phyloP scores from a whole-genome alignment of 2,888 invertebrate species.

The Hypomecis atomaria region DNA sequence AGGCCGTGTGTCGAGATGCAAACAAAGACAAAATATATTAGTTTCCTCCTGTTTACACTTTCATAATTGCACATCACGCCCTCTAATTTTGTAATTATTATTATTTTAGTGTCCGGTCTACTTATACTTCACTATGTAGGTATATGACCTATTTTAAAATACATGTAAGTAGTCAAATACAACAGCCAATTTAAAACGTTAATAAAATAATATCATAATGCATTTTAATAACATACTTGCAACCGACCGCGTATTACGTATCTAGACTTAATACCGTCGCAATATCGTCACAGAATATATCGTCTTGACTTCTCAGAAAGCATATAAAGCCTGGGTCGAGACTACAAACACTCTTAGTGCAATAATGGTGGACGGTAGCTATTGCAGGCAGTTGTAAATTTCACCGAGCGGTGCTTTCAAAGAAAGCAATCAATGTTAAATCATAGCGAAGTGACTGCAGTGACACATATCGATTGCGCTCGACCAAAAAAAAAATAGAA shows the following conservation, averaged over 20 bases:
- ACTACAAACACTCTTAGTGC: constrained; percentile 54
- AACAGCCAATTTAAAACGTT: too few relatives aligned
- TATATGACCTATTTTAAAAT: too few relatives aligned
- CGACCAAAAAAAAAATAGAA: constrained; percentile 58
- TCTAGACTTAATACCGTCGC: constrained; percentile 60
- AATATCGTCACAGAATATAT: constrained; percentile 59
- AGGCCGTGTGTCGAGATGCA: too few relatives aligned
- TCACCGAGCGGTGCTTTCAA: constrained; percentile 65
- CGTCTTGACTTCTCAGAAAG: constrained; percentile 60
- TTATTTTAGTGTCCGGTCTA: too few relatives aligned
- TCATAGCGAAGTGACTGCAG: constrained; percentile 70
- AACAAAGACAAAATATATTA: too few relatives aligned
- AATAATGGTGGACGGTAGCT: constrained; percentile 65
- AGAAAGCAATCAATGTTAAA: constrained; percentile 77
- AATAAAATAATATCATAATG: background rate
- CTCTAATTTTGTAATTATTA: too few relatives aligned
- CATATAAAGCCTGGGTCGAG: constrained; percentile 46
- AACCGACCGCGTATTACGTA: background rate
- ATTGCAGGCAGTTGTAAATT: constrained; percentile 72
- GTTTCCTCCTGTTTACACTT: too few relatives aligned
- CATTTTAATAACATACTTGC: background rate
- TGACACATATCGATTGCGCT: constrained; percentile 66
- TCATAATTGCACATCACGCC: too few relatives aligned
- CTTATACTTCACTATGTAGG: too few relatives aligned
- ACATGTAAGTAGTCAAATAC: too few relatives aligned